phyloP scores from a whole-genome alignment of 2,113 vertebrate species.

The Nothocercus julius region DNA sequence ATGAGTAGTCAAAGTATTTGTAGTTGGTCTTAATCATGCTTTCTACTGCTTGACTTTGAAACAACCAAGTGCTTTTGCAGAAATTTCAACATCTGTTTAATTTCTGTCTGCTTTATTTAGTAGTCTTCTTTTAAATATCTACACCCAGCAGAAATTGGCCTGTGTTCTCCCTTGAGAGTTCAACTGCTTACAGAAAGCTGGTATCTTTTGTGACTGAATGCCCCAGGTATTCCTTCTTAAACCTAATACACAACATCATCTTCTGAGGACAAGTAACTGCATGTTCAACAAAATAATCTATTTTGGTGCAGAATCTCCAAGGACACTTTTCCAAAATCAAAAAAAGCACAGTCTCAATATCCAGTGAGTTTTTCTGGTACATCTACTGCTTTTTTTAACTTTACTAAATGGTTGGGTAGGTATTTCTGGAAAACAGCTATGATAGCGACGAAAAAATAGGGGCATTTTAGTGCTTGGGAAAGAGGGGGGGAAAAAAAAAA shows the following conservation, averaged over 20 bases:
- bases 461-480: not conserved
- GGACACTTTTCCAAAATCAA: not conserved
- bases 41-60: not conserved
- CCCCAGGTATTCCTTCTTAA: not conserved
- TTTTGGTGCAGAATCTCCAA: not conserved
- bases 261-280: not conserved
- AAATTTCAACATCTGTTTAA: not conserved
- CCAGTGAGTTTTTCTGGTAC: not conserved
- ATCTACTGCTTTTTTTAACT: not conserved
- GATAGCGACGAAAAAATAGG: not conserved
- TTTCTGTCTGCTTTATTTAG: not conserved
- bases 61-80: not conserved
- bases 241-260: fast-evolving
- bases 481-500: not conserved
- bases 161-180: not conserved
- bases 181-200: not conserved
- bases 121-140: not conserved
- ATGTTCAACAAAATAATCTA: not conserved
- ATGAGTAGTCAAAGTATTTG: not conserved
- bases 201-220: not conserved
- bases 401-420: not conserved
- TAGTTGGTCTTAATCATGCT: not conserved
- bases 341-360: not conserved
- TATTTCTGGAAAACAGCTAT: not conserved
- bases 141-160: not conserved